These are phyloP conservation scores for Clarias macrocephalus DNA, from an alignment of 2,113 vertebrate species.

Conservation along the genomic window DNA sequence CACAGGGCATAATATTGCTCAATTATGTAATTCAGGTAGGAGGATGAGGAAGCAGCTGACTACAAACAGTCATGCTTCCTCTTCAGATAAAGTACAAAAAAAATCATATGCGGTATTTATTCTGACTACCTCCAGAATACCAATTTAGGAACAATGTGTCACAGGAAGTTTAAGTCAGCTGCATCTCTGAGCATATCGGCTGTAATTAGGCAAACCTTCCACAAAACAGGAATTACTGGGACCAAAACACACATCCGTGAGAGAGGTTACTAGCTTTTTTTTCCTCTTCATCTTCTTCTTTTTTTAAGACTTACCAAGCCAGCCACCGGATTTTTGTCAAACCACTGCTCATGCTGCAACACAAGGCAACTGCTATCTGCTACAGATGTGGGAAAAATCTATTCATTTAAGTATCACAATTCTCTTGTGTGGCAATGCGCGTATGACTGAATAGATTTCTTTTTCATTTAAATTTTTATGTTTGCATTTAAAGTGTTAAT, in stretches of 20 bases:
- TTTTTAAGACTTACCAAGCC: neutral
- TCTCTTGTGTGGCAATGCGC: too few species aligned
- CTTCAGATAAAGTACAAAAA: neutral
- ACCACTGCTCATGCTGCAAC: too few species aligned
- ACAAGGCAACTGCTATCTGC: too few species aligned
- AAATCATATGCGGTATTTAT: slow-evolving; percentile 3
- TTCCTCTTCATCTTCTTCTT: neutral
- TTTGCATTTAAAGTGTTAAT: too few species aligned
- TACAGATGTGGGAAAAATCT: too few species aligned
- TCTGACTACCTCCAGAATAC: neutral
- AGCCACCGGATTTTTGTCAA: too few species aligned
- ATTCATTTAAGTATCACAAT: too few species aligned
- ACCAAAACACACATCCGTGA: neutral
- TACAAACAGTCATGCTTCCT: slow-evolving; percentile 18
- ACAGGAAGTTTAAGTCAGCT: neutral
- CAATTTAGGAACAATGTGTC: neutral
- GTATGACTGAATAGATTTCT: too few species aligned
- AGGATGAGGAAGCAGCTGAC: slow-evolving; percentile 5
- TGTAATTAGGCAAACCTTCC: slow-evolving; percentile 4
- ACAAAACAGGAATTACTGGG: neutral
- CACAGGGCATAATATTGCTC: slow-evolving; percentile 25
- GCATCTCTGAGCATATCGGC: neutral
- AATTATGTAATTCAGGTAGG: slow-evolving; percentile 41
- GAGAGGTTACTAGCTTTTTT: neutral
- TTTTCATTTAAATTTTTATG: too few species aligned